Evolutionary conservation across 2,888 invertebrate genomes (phyloP).

Genomic region (Gastrophysa polygoni): DNA sequence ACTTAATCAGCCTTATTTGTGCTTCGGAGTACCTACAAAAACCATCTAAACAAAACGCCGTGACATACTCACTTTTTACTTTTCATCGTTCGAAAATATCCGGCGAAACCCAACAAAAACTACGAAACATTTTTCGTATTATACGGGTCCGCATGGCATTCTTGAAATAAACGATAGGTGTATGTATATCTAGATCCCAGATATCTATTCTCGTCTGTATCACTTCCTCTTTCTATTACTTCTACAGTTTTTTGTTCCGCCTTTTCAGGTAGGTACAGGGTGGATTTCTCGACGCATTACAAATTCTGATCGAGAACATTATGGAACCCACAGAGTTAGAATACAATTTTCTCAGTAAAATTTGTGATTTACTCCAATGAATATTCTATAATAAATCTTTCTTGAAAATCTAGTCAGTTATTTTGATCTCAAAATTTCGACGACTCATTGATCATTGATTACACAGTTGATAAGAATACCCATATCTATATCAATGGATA

Average conservation of each 20-base stretch:
- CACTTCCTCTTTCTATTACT: slow-evolving; percentile 35
- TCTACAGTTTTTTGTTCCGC: slow-evolving; percentile 19
- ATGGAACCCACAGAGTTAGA: too few relatives aligned
- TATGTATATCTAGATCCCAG: slow-evolving; percentile 23
- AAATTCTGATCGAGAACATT: too few relatives aligned
- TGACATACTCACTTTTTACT: slow-evolving; percentile 4
- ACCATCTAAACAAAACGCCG: neutral
- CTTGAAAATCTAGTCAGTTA: too few relatives aligned
- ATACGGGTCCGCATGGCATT: slow-evolving; percentile 24
- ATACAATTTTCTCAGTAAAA: too few relatives aligned
- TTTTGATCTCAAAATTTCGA: too few relatives aligned
- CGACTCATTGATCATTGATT: too few relatives aligned
- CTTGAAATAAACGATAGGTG: slow-evolving; percentile 28
- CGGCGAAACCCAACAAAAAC: slow-evolving; percentile 13
- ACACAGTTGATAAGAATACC: too few relatives aligned
- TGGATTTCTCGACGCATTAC: too few relatives aligned
- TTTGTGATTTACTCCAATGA: too few relatives aligned
- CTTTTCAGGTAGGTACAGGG: slow-evolving; percentile 2
- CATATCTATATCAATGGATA: too few relatives aligned
- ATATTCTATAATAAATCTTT: too few relatives aligned
- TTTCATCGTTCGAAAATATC: slow-evolving; percentile 8
- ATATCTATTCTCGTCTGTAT: slow-evolving; percentile 38
- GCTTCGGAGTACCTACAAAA: neutral
- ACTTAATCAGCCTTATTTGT: too few relatives aligned
- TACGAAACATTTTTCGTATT: slow-evolving; percentile 10